Base-by-base conservation (phyloP, 2,888 invertebrate genomes). In the Abscondita cerata region DNA sequence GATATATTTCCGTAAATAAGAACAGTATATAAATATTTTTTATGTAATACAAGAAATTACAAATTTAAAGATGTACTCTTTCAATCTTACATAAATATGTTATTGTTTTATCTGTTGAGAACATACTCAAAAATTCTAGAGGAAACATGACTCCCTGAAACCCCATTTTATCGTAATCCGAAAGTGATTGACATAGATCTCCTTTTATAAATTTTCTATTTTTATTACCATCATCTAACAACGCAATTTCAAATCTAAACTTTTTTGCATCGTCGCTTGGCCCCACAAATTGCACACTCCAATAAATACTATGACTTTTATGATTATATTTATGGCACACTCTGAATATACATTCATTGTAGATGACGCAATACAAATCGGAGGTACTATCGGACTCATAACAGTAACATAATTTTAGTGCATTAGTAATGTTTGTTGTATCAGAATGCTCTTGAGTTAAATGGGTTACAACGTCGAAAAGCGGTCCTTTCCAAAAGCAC, bases 251-350 rank as follows among this genome's bases (percentile, higher is more conserved):
- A 53, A 73, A 76, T 9, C 73, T 67, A 46, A 72, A 76, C 13
- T 71, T 72, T 50, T 72, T 69, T 6, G 66, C 59, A n/a, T 71
- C 69, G 9, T 68, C 70, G 34, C 69, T 69, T 9, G 66, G 64
- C 1, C 75, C 73, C 6, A 74, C 65, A 1, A 73, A 64, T 52
- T 77, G 76, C 4, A 73, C 74, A 4, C 74, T 74, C 75, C 75
- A 76, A 57, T 75, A 70, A 50, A 73, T 74, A 52, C 73, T 16
- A 59, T 64, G 68, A 59, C 72, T 66, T 16, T 52, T 47, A 36
- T 47, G 38, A 33, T 59, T 52, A 18, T 73, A 66, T 56, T 72
- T 75, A 20, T 72, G 75, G 50, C 63, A 76, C 33, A 57, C 74
- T 65, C 64, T 53, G 53, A 77, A 77, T 41, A 77, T 72, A 25